Base-by-base conservation (phyloP, 2,113 vertebrate species). In the Pongo pygmaeus region DNA sequence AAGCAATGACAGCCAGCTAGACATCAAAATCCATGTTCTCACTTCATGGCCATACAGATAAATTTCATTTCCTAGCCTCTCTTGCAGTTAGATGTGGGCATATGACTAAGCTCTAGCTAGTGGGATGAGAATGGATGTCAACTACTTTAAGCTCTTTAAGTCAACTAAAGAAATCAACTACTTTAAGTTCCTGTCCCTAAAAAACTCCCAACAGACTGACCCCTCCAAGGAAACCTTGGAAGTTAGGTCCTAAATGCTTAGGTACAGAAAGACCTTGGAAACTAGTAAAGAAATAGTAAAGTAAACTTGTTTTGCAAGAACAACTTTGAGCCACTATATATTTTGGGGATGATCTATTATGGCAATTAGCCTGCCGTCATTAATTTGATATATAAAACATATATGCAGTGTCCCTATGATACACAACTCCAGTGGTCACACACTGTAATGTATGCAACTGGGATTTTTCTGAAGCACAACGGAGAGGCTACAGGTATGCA, bases 311-410 rank as follows among this genome's bases (percentile, higher is more conserved):
- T 93, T 89, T 79, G 43, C 52, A 96, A 89, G 78, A 95, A 93
- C 67, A 90, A 77, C 90, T 92, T 72, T 70, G 81, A 96, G 64
- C 14, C 22, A 32, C 92, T 87, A 35, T 55, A 70, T 43, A 81
- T 89, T 91, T 93, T 84, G 32, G 43, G 13, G 61, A 92, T 92
- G 69, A 38, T 90, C 50, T 92, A 38, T 91, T 90, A 85, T 40
- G 69, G 32, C 59, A 92, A 11, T 96, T 94, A 87, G 80, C 32
- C 32, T 96, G 52, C 25, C 22, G 16, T 94, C 91, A 90, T 77
- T 89, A 85, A 90, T 91, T 92, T 43, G 74, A 8, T 64, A 89
- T 77, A 88, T 40, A 93, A 72, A 88, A 61, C 30, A 16, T 27
- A 93, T 80, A 74, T 91, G 11, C 46, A 95, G 18, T n/a, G 84